phyloP scores from a whole-genome alignment of 2,113 vertebrate genomes.

The Tragelaphus imberbis region DNA sequence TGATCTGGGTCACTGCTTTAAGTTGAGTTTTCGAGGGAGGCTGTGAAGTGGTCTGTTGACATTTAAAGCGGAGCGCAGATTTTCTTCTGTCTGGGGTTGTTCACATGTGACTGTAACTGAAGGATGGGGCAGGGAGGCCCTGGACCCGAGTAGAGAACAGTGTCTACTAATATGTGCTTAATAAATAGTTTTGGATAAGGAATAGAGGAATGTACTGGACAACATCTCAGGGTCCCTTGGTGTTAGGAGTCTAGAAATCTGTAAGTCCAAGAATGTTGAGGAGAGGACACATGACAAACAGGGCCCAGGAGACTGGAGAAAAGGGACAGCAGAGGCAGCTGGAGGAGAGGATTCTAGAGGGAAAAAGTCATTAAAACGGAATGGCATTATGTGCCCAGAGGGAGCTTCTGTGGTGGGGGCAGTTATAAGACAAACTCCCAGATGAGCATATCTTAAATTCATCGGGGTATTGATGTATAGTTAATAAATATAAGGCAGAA shows the following conservation, averaged over 20 bases:
- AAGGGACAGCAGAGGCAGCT: background rate
- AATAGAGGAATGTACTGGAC: background rate
- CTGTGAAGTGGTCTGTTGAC: background rate
- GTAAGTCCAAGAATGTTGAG: background rate
- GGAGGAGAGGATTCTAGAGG: background rate
- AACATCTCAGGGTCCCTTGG: background rate
- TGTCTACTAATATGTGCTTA: background rate
- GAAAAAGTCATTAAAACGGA: background rate
- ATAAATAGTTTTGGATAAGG: background rate
- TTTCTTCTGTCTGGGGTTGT: background rate
- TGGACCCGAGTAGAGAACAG: background rate
- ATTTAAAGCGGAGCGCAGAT: background rate
- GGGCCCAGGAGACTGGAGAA: background rate
- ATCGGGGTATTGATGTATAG: background rate
- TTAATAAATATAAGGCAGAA: background rate
- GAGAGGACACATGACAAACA: background rate
- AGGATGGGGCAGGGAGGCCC: background rate
- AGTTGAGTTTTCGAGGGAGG: background rate
- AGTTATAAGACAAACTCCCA: background rate
- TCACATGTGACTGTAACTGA: background rate
- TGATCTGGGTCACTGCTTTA: background rate
- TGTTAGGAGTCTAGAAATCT: background rate
- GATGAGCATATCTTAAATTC: background rate
- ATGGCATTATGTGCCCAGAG: background rate
- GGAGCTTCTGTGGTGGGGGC: background rate